These are phyloP conservation scores for Sebastes melanostomus DNA, from an alignment of 2,797 vertebrate genomes.

Conservation along the genomic window DNA sequence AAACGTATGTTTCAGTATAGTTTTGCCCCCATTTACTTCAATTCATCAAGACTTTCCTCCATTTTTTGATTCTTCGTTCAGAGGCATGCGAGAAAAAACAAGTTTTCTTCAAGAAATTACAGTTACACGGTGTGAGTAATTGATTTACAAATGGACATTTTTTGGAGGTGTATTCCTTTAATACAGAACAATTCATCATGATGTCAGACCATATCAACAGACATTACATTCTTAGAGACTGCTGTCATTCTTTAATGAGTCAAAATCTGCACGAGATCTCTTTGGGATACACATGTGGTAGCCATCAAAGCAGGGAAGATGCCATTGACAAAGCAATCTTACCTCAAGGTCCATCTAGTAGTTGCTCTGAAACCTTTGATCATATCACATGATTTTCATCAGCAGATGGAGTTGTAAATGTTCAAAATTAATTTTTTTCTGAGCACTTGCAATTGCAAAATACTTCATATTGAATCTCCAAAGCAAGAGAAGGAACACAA, in stretches of 20 bases:
- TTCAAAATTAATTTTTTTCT: not conserved
- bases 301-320: not conserved
- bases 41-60: not conserved
- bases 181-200: slow-evolving; percentile 34
- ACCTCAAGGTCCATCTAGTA: not conserved
- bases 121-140: rapidly evolving
- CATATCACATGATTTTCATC: not conserved
- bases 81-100: not conserved
- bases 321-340: not conserved
- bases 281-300: not conserved
- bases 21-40: not conserved
- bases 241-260: slow-evolving; percentile 21
- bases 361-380: not conserved
- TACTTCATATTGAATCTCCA: not conserved
- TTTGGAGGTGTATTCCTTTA: not conserved
- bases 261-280: not conserved
- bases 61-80: not conserved
- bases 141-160: not conserved
- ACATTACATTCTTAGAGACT: slow-evolving; percentile 18
- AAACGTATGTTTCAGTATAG: not conserved
- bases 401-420: not conserved
- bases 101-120: not conserved
- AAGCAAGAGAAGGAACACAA: not conserved
- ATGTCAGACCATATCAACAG: slow-evolving; percentile 24
- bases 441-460: not conserved